These are phyloP conservation scores for Venusia cambrica DNA, from an alignment of 2,888 invertebrate species.

Conservation along the genomic window DNA sequence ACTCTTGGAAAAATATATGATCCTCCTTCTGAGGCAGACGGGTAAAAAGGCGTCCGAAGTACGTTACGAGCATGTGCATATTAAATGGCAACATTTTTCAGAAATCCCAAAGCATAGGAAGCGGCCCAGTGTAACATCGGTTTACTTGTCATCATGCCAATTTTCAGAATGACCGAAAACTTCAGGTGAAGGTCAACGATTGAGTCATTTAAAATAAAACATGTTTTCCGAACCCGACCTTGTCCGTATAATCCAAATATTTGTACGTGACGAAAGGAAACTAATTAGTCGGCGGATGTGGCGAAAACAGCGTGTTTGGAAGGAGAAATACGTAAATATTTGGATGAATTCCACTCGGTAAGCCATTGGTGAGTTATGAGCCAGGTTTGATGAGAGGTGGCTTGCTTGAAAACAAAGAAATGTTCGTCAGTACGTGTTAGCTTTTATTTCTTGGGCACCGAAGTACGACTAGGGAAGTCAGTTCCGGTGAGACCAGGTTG, in stretches of 20 bases:
- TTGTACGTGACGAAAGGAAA: conserved; percentile 22
- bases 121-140: conserved; percentile 15
- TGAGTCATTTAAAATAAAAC: conserved; percentile 38
- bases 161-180: conserved; percentile 42
- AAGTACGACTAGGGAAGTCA: no score
- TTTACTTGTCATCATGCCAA: conserved; percentile 49
- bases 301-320: conserved; percentile 17
- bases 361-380: no score
- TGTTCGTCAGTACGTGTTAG: no score
- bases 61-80: no score
- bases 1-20: no score
- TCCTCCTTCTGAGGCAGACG: no score
- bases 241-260: conserved; percentile 28
- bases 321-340: conserved; percentile 17
- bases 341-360: conserved; percentile 10
- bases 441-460: no score
- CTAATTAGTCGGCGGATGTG: conserved; percentile 24
- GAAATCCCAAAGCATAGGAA: conserved; percentile 1
- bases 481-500: no score
- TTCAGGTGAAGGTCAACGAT: conserved; percentile 47
- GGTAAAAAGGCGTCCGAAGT: no score
- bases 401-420: no score
- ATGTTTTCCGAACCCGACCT: conserved; percentile 25
- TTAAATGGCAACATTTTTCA: background rate
- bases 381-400: no score